phyloP scores from a whole-genome alignment of 2,888 invertebrate species.

The Halictus quadricinctus region DNA sequence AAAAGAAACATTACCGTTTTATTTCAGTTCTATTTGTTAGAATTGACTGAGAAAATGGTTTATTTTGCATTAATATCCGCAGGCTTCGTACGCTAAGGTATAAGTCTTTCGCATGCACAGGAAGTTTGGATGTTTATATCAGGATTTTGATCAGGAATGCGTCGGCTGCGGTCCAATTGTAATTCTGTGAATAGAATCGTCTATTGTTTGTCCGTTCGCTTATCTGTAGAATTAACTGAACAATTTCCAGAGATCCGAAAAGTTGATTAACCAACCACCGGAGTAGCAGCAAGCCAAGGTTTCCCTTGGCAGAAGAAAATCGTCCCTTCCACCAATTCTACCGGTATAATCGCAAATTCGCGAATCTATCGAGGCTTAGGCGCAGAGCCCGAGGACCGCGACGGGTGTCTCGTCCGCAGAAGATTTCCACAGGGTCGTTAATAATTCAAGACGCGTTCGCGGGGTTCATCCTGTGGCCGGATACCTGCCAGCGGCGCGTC shows the following conservation, averaged over 20 bases:
- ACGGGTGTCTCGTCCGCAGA: background rate
- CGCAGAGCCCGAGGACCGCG: background rate
- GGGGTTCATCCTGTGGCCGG: slow-evolving; percentile 30
- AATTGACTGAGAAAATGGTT: background rate
- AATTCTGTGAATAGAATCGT: background rate
- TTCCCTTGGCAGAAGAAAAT: background rate
- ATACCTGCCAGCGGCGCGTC: slow-evolving; percentile 50
- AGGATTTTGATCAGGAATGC: background rate
- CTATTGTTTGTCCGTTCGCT: too few species aligned
- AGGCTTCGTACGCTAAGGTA: background rate
- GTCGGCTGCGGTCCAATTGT: background rate
- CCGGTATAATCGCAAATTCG: background rate
- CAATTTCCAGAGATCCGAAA: too few species aligned
- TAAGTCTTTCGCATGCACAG: background rate
- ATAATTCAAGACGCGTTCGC: slow-evolving; percentile 52
- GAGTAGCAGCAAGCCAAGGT: background rate
- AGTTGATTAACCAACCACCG: background rate
- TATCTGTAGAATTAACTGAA: too few species aligned
- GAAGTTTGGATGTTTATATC: background rate
- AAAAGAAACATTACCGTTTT: too few species aligned
- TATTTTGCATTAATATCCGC: background rate
- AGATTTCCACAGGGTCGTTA: slow-evolving; percentile 44
- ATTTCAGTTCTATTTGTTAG: too few species aligned
- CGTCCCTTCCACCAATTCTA: background rate
- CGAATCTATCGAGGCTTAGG: background rate